Conservation (phyloP, 23 tunicate genomes). For the Halocynthia roretzi region DNA sequence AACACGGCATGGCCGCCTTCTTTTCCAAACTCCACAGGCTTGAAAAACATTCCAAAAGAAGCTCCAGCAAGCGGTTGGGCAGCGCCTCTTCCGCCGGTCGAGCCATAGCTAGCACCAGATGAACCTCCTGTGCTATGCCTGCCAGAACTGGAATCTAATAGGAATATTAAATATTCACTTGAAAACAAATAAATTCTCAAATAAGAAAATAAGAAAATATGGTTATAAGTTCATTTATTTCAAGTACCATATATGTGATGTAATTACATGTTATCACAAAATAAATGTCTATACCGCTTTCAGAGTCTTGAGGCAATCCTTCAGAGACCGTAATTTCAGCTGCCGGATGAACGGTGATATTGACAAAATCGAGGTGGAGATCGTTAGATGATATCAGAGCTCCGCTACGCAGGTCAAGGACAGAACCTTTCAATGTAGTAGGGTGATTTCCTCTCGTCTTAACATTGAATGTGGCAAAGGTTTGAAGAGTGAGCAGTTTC, state of each 20-base stretch:
- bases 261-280: background rate
- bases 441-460: slow-evolving; percentile 11
- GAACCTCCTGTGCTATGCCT: slow-evolving; percentile 1
- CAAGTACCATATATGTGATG: no score
- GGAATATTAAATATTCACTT: background rate
- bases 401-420: slow-evolving; percentile 23
- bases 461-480: slow-evolving; percentile 12
- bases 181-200: background rate
- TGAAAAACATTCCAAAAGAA: slow-evolving; percentile 11
- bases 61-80: slow-evolving; percentile 7
- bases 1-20: slow-evolving; percentile 19
- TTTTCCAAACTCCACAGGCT: slow-evolving; percentile 17
- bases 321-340: slow-evolving; percentile 17
- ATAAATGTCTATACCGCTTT: background rate
- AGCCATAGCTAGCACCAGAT: slow-evolving; percentile 24
- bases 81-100: slow-evolving; percentile 21
- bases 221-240: no score
- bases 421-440: slow-evolving; percentile 8
- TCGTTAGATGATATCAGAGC: slow-evolving; percentile 21
- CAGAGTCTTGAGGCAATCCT: slow-evolving; percentile 4
- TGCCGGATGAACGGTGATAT: slow-evolving; percentile 21
- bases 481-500: slow-evolving; percentile 16
- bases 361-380: slow-evolving; percentile 16
- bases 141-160: slow-evolving; percentile 8
- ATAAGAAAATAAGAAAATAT: no score